Evolutionary conservation across 2,113 vertebrate genomes (phyloP), one percentile per base, ranked within the genome.

Genomic region (Phalacrocorax brasilianus): DNA sequence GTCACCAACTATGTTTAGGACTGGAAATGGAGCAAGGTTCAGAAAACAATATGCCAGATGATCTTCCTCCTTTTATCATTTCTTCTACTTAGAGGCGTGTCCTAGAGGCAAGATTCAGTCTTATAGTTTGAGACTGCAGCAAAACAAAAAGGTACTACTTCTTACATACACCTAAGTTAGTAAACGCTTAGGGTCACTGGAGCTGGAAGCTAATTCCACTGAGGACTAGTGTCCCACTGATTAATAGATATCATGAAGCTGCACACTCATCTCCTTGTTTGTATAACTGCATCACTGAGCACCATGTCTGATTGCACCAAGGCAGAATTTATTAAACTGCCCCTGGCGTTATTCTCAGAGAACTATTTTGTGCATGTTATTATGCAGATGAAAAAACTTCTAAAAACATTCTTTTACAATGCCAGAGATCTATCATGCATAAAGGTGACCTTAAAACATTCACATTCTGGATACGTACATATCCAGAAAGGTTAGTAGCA

Each of bases 391-490:
- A 18, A 77, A 77, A 85, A 15, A 24, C 38, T 38, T 38, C 38
- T 11, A 8, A 11, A 49, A 9, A 30, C 22, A 7, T 45, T 32
- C 5, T 79, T 88, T 78, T 62, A 52, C 27, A 40, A 28, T 56
- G 14, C 8, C 14, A 0, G 0, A 5, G 4, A 38, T 20, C 14
- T 62, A 11, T 20, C 30, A 30, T 22, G 21, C 11, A 23, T 17
- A 70, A 88, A 74, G n/a, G 38, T 63, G 33, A 62, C 45, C 38
- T 61, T 35, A 67, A 80, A 93, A 65, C 17, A 40, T 38, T 81
- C 45, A 53, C 23, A 47, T 9, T 12, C 68, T 45, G 75, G 56
- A 84, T 15, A 58, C 5, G 35, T 18, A 58, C 30, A 53, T 26
- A 73, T 35, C 7, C 59, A 84, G 70, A 91, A 84, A 74, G 12